Conservation (phyloP, 2,888 invertebrate species). For the Smittia aterrima region DNA sequence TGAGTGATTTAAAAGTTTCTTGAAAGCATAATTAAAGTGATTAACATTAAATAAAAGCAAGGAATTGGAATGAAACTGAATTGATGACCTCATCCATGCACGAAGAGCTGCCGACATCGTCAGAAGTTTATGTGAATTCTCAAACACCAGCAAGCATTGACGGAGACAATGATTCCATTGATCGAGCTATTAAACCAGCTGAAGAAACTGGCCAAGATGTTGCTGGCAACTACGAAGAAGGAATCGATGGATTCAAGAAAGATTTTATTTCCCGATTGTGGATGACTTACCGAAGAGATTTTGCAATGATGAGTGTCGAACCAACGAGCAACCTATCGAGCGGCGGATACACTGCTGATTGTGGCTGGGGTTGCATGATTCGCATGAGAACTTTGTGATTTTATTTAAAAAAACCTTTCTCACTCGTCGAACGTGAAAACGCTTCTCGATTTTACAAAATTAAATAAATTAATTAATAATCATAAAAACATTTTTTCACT, state of each 20-base stretch:
- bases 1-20: too few relatives aligned
- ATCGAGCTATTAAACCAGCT: conserved; percentile 21
- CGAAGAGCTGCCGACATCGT: conserved; percentile 24
- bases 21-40: too few relatives aligned
- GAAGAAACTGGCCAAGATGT: conserved; percentile 36
- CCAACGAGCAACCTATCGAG: neutral
- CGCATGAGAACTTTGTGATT: too few relatives aligned
- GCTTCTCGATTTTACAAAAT: too few relatives aligned
- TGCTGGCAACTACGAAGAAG: conserved; percentile 48
- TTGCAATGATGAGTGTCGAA: conserved; percentile 66
- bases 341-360: conserved; percentile 77
- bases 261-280: too few relatives aligned
- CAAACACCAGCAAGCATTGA: neutral
- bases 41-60: too few relatives aligned
- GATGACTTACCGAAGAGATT: conserved; percentile 80
- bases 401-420: too few relatives aligned
- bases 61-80: conserved; percentile 45
- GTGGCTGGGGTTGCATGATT: conserved; percentile 88
- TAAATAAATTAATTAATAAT: too few relatives aligned
- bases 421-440: too few relatives aligned
- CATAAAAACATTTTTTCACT: too few relatives aligned
- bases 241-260: too few relatives aligned
- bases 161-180: too few relatives aligned
- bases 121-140: conserved; percentile 5
- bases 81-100: conserved; percentile 20